Percentiles rank a stretch among this genome's conserved stretches.
These are phyloP conservation scores for Aporophyla lueneburgensis DNA, from an alignment of 2,888 invertebrate genomes.

Conservation along the genomic window DNA sequence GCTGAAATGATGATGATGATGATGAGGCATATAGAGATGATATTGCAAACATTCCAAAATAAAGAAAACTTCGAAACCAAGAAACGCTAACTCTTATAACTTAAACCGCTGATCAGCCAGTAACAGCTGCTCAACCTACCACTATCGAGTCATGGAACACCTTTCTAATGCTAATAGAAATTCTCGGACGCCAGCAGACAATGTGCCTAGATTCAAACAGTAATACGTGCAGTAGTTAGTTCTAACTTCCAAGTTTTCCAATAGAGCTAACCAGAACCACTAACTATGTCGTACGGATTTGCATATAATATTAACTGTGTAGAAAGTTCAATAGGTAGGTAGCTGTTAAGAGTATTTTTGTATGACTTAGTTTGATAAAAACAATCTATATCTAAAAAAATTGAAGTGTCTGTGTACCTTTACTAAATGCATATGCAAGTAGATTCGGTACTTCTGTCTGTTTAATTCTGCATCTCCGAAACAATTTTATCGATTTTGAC, in stretches of 20 bases:
- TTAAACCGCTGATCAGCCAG: constrained; percentile 59
- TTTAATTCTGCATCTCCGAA: too few relatives aligned
- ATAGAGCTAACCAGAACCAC: constrained; percentile 5
- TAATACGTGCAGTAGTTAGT: constrained; percentile 43
- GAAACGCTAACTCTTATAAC: constrained; percentile 38
- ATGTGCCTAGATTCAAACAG: constrained; percentile 70
- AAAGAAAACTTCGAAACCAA: not conserved
- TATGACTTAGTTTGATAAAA: not conserved
- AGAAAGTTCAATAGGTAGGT: not conserved
- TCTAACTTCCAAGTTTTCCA: constrained; percentile 31
- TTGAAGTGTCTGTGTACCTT: too few relatives aligned
- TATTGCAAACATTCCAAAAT: not conserved
- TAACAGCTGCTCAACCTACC: constrained; percentile 72
- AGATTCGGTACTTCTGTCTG: too few relatives aligned
- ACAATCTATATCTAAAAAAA: not conserved
- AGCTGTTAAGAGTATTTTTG: not conserved
- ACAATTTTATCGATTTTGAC: too few relatives aligned
- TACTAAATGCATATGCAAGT: too few relatives aligned
- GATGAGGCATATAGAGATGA: not conserved
- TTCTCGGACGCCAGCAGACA: constrained; percentile 67
- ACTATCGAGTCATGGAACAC: constrained; percentile 74
- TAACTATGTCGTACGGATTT: constrained; percentile 27
- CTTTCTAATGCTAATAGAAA: constrained; percentile 82
- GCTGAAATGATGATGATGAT: too few relatives aligned
- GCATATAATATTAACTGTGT: constrained; percentile 8